Evolutionary conservation across 2,888 invertebrate genomes (phyloP).

Genomic region (Cynaeus angustus): DNA sequence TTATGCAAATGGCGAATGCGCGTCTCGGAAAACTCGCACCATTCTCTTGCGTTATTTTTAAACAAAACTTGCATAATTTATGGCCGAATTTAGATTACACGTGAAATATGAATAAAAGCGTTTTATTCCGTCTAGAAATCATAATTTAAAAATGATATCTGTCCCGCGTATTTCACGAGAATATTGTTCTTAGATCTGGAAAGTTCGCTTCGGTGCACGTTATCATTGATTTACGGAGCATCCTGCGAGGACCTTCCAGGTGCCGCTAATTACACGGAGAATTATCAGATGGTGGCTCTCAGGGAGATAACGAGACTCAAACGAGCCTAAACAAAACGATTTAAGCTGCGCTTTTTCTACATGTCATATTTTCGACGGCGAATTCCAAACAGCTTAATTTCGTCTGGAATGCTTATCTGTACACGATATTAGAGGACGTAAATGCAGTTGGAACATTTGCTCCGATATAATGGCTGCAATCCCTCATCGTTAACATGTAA

Average conservation of each 20-base stretch:
- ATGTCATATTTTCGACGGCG: neutral
- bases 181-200: conserved; percentile 44
- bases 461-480: conserved; percentile 39
- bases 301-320: conserved; percentile 1
- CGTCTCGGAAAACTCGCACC: conserved; percentile 52
- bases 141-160: conserved; percentile 52
- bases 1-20: conserved; percentile 60
- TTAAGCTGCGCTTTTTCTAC: neutral
- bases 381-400: conserved; percentile 6
- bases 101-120: conserved; percentile 59
- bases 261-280: neutral
- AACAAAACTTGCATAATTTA: conserved; percentile 63
- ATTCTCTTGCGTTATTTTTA: conserved; percentile 56
- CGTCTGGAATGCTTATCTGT: conserved; percentile 20
- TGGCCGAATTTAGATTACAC: conserved; percentile 61
- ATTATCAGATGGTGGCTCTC: neutral
- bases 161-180: conserved; percentile 41
- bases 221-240: conserved; percentile 41
- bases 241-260: conserved; percentile 6
- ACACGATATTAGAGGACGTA: neutral
- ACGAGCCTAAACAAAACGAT: neutral
- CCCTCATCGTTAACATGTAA: conserved; percentile 46
- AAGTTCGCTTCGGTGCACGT: conserved; percentile 24
- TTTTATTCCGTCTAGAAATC: conserved; percentile 51
- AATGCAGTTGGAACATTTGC: conserved; percentile 1